These are phyloP conservation scores for Cyanocitta stelleri DNA, from an alignment of 2,113 vertebrate genomes.

Conservation along the genomic window DNA sequence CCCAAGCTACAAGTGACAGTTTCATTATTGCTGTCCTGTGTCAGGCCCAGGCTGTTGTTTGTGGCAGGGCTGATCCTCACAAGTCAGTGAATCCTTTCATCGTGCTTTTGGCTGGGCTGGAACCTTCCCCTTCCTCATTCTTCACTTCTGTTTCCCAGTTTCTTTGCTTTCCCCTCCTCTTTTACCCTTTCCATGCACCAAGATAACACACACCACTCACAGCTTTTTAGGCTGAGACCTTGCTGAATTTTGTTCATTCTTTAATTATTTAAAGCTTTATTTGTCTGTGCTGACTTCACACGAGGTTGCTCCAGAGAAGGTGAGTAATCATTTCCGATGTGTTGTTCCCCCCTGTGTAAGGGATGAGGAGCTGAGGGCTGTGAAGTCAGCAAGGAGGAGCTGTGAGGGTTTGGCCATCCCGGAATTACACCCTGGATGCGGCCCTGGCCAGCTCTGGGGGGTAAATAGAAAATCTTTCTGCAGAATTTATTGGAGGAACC, in stretches of 20 bases:
- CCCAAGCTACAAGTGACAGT: rapidly evolving
- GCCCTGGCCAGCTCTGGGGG: rapidly evolving
- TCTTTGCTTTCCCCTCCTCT: neutral
- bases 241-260: neutral
- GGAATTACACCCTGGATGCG: neutral
- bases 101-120: neutral
- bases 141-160: neutral
- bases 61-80: neutral
- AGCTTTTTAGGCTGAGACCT: neutral
- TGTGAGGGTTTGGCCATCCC: neutral
- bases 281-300: neutral
- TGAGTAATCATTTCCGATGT: neutral
- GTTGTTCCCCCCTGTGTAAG: rapidly evolving
- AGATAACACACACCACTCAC: rapidly evolving
- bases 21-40: neutral
- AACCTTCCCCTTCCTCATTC: neutral
- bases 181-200: neutral
- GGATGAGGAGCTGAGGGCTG: neutral
- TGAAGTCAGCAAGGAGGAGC: neutral
- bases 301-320: neutral
- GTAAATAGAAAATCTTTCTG: neutral
- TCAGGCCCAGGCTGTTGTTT: neutral
- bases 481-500: neutral
- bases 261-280: neutral
- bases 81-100: neutral